phyloP scores from a whole-genome alignment of 2,113 vertebrate species.

The Planiliza haematocheilus region DNA sequence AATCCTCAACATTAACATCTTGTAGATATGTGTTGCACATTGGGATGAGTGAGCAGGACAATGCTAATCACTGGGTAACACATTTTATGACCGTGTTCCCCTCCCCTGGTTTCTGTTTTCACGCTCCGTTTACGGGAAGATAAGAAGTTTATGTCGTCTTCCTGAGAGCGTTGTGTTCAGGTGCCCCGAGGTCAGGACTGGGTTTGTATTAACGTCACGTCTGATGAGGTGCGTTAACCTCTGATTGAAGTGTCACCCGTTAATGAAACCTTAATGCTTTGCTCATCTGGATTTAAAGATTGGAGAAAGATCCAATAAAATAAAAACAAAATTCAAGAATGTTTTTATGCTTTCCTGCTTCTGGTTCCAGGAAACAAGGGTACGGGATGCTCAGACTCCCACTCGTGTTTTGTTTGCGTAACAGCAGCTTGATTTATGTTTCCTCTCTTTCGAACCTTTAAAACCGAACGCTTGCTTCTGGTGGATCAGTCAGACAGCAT shows the following conservation, averaged over 20 bases:
- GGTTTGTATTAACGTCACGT: too few relatives aligned
- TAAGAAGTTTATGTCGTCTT: neutral
- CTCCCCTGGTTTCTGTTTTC: neutral
- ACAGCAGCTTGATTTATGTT: slow-evolving; percentile 55
- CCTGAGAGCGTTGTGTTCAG: neutral
- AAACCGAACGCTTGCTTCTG: slow-evolving; percentile 1
- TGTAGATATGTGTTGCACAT: too few relatives aligned
- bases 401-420: slow-evolving; percentile 47
- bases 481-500: neutral
- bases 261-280: too few relatives aligned
- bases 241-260: too few relatives aligned
- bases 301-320: neutral
- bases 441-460: slow-evolving; percentile 48
- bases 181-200: neutral
- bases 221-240: too few relatives aligned
- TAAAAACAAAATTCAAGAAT: too few relatives aligned
- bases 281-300: too few relatives aligned
- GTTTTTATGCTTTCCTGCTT: slow-evolving; percentile 53
- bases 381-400: slow-evolving; percentile 32
- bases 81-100: too few relatives aligned
- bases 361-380: slow-evolving; percentile 43
- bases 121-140: neutral
- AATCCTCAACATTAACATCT: too few relatives aligned
- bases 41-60: too few relatives aligned
- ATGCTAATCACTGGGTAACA: too few relatives aligned